phyloP scores from a whole-genome alignment of 2,888 invertebrate species.

The Autographa gamma region DNA sequence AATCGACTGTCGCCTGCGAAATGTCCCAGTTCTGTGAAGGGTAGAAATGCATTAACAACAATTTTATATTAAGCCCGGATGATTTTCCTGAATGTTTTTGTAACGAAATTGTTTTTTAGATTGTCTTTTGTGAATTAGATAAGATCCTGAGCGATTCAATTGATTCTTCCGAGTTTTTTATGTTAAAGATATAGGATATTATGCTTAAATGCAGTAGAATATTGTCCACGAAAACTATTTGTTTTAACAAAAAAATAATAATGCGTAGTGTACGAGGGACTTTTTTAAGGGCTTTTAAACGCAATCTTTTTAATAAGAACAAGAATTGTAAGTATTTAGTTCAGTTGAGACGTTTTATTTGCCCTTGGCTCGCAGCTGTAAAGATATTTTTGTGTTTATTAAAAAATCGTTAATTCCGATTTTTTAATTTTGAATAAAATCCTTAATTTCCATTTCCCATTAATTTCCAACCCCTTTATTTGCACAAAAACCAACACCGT shows the following conservation, averaged over 20 bases:
- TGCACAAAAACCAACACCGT: not conserved
- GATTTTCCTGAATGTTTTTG: slow-evolving; percentile 34
- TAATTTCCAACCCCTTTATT: not conserved
- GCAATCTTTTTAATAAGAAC: too few relatives aligned
- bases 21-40: slow-evolving; percentile 16
- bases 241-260: too few relatives aligned
- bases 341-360: too few relatives aligned
- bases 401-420: too few relatives aligned
- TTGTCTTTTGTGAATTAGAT: slow-evolving; percentile 30
- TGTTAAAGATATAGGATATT: slow-evolving; percentile 7
- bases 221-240: too few relatives aligned
- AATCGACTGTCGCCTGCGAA: slow-evolving; percentile 17
- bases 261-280: too few relatives aligned
- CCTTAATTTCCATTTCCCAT: not conserved
- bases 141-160: slow-evolving; percentile 16
- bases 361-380: too few relatives aligned
- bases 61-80: slow-evolving; percentile 16
- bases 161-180: slow-evolving; percentile 27
- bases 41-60: slow-evolving; percentile 42
- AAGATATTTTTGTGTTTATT: too few relatives aligned
- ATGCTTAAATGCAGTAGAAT: too few relatives aligned
- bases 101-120: slow-evolving; percentile 31
- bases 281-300: too few relatives aligned
- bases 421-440: too few relatives aligned
- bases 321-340: too few relatives aligned